These are phyloP conservation scores for Pseudopleuronectes americanus DNA, from an alignment of 2,797 vertebrate species.

Conservation along the genomic window DNA sequence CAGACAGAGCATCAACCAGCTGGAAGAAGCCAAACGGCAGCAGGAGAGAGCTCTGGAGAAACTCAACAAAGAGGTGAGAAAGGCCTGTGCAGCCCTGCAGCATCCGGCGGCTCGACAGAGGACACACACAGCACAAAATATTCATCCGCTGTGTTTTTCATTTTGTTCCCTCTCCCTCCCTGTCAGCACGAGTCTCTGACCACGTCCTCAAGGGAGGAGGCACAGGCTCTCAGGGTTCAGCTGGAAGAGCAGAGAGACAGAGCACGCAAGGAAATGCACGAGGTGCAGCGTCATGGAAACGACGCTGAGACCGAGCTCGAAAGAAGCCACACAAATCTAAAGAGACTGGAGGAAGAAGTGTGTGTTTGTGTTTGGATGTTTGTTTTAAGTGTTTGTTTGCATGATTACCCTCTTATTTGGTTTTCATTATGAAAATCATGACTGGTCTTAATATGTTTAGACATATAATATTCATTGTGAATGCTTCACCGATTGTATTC, in stretches of 20 bases:
- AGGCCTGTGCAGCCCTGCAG: neutral
- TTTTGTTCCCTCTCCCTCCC: neutral
- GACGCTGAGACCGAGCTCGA: constrained; percentile 88
- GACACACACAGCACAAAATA: neutral
- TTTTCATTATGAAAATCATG: constrained; percentile 30
- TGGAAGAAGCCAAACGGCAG: constrained; percentile 88
- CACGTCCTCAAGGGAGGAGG: constrained; percentile 73
- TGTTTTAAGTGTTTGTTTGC: constrained; percentile 14
- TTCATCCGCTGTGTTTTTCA: neutral
- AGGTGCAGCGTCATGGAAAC: constrained; percentile 89
- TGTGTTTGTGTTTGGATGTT: constrained; percentile 2
- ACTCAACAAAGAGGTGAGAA: constrained; percentile 88
- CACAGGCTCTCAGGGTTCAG: constrained; percentile 83
- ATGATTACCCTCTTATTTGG: neutral
- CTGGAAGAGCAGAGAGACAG: constrained; percentile 93
- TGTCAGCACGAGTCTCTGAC: constrained; percentile 64
- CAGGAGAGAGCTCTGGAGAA: constrained; percentile 88
- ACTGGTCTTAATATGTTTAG: constrained; percentile 19
- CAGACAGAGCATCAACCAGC: constrained; percentile 81
- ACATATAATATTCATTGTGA: constrained; percentile 21
- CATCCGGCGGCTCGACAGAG: constrained; percentile 26
- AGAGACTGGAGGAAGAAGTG: constrained; percentile 92
- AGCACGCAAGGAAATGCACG: constrained; percentile 88
- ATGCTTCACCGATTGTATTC: constrained; percentile 6
- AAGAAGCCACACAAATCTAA: constrained; percentile 79